These are phyloP conservation scores for Caloenas nicobarica DNA, from an alignment of 2,113 vertebrate species.

Conservation along the genomic window DNA sequence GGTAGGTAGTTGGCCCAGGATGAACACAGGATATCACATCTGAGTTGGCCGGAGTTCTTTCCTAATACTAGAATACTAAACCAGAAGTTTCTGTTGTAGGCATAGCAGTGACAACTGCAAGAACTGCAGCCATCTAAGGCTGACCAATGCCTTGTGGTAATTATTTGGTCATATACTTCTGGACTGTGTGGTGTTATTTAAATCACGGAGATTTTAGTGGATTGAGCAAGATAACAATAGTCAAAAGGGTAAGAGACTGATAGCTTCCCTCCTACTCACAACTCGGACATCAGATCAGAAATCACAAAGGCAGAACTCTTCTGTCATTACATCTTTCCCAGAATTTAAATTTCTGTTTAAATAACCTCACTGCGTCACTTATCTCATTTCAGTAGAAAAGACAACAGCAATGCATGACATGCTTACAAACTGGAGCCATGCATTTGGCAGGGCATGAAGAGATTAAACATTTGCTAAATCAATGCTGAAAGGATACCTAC, in stretches of 20 bases:
- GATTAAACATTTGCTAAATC: not conserved
- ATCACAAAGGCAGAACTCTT: not conserved
- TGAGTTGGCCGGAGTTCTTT: not conserved
- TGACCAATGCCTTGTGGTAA: not conserved
- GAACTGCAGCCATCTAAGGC: not conserved
- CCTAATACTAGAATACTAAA: not conserved
- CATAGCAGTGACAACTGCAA: not conserved
- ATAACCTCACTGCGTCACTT: not conserved
- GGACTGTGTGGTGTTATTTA: not conserved
- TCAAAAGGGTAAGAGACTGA: not conserved
- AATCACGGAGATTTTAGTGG: not conserved
- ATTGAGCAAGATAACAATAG: not conserved
- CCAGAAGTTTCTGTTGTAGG: not conserved
- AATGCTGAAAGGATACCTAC: not conserved
- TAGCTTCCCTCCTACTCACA: not conserved
- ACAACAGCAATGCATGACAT: not conserved
- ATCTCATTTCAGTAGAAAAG: not conserved
- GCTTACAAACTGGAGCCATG: not conserved
- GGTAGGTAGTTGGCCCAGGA: not conserved
- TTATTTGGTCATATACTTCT: not conserved
- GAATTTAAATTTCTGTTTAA: not conserved
- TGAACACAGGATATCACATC: not conserved
- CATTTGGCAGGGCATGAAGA: not conserved
- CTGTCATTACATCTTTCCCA: not conserved
- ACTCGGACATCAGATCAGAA: not conserved